Evolutionary conservation across 2,113 vertebrate genomes (phyloP).

Genomic region (Gnathonemus longibarbis): DNA sequence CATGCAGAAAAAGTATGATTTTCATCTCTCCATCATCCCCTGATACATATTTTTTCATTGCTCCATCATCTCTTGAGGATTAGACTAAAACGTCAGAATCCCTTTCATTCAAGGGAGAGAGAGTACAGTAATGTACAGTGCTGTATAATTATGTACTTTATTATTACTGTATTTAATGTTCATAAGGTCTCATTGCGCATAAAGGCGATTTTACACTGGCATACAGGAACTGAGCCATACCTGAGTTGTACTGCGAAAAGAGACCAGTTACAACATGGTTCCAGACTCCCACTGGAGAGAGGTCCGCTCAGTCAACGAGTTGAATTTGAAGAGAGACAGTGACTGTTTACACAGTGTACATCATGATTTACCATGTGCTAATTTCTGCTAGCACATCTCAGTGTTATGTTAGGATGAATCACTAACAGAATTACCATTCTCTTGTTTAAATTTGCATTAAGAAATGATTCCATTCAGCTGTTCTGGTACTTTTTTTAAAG

Average conservation of each 20-base stretch:
- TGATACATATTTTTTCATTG: neutral
- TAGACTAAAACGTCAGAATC: neutral
- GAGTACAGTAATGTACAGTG: neutral
- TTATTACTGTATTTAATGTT: neutral
- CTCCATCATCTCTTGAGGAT: neutral
- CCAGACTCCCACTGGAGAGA: neutral
- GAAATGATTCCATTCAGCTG: neutral
- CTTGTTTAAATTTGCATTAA: too few relatives aligned
- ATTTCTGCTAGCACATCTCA: neutral
- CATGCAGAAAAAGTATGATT: neutral
- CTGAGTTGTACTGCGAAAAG: neutral
- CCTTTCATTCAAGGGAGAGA: neutral
- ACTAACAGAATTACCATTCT: neutral
- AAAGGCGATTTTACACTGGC: neutral
- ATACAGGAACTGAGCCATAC: neutral
- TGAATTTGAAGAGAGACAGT: neutral
- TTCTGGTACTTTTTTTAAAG: neutral
- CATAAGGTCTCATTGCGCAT: neutral
- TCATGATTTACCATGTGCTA: neutral
- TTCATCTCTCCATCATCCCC: neutral
- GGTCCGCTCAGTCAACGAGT: neutral
- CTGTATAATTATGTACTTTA: neutral
- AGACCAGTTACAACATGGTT: neutral
- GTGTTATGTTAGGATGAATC: neutral
- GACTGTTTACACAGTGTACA: neutral